Percentiles rank a stretch among this genome's conserved stretches.
These are phyloP conservation scores for Megalops cyprinoides DNA, from an alignment of 2,797 vertebrate species.

Conservation along the genomic window DNA sequence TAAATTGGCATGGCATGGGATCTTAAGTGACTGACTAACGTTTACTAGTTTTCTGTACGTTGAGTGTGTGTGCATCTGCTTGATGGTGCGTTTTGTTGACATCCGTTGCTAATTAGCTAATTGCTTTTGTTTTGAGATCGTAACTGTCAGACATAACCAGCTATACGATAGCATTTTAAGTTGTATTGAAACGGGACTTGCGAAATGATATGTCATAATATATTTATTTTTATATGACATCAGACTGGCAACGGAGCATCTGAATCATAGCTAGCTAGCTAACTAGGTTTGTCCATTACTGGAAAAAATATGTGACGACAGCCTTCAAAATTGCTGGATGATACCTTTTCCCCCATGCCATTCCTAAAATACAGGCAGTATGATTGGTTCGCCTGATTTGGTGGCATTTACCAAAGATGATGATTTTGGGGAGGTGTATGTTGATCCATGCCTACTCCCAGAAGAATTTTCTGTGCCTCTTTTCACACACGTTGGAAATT, in stretches of 20 bases:
- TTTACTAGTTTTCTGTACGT: background rate
- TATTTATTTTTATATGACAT: background rate
- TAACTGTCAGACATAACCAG: no score
- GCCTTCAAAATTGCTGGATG: background rate
- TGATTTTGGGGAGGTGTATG: constrained; percentile 79
- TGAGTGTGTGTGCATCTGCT: background rate
- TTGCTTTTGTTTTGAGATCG: background rate
- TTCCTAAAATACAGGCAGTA: constrained; percentile 67
- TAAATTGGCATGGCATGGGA: background rate
- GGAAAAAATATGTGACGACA: background rate
- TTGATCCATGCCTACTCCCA: constrained; percentile 78
- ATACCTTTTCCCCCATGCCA: constrained; percentile 24
- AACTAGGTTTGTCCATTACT: background rate
- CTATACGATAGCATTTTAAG: background rate
- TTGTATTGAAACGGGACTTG: background rate
- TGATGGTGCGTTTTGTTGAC: background rate
- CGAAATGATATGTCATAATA: background rate
- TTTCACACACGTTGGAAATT: constrained; percentile 77
- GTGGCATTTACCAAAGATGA: constrained; percentile 96
- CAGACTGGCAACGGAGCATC: background rate
- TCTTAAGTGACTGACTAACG: background rate
- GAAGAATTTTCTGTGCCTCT: constrained; percentile 94
- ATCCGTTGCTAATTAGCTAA: background rate
- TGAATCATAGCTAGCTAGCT: background rate
- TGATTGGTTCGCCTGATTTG: constrained; percentile 98